phyloP scores from a whole-genome alignment of 2,888 invertebrate genomes.

The Agriopis marginaria region DNA sequence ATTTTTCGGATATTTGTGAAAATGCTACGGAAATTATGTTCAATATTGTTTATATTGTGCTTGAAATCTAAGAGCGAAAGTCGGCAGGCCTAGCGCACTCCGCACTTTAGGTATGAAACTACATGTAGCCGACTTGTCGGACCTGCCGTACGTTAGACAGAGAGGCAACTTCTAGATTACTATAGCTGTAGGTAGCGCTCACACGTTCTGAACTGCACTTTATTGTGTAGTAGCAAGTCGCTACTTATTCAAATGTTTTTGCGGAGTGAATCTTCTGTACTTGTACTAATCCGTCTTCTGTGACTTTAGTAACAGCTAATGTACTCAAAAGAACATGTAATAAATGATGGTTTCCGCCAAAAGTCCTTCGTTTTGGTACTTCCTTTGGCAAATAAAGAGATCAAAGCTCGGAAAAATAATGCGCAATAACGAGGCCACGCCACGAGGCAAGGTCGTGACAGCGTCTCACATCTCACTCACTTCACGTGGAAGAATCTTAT shows the following conservation, averaged over 20 bases:
- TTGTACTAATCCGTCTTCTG: too few relatives aligned
- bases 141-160: too few relatives aligned
- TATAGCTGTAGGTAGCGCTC: too few relatives aligned
- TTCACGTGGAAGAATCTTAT: conserved; percentile 15
- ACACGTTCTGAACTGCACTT: too few relatives aligned
- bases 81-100: not conserved
- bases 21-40: not conserved
- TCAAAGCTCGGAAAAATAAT: conserved; percentile 31
- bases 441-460: conserved; percentile 20
- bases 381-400: conserved; percentile 30
- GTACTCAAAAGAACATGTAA: conserved; percentile 11
- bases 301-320: not conserved
- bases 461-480: not conserved
- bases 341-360: conserved; percentile 11
- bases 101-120: too few relatives aligned
- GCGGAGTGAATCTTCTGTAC: too few relatives aligned
- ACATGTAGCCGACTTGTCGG: too few relatives aligned
- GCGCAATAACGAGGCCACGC: conserved; percentile 31
- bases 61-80: not conserved
- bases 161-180: too few relatives aligned
- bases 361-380: conserved; percentile 15
- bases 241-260: too few relatives aligned
- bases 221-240: too few relatives aligned
- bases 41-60: too few relatives aligned
- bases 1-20: conserved; percentile 27